Evolutionary conservation across 2,797 vertebrate species (phyloP).

Genomic region (Brachymystax lenok): DNA sequence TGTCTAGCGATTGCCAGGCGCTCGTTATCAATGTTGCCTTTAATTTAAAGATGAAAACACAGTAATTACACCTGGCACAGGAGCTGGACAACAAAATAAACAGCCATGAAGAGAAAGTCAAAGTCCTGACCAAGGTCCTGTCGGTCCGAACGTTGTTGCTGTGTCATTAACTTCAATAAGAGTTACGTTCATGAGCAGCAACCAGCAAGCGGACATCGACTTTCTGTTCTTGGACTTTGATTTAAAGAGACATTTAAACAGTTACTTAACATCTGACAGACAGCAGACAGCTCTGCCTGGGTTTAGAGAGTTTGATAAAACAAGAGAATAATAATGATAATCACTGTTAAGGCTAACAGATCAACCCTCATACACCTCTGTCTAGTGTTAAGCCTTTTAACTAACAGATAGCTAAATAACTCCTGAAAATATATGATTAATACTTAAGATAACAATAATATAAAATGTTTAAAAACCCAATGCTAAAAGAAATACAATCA

Average conservation of each 20-base stretch:
- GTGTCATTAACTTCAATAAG: background rate
- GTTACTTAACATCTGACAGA: constrained; percentile 99
- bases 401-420: constrained; percentile 86
- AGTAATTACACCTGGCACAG: constrained; percentile 80
- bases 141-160: background rate
- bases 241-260: constrained; percentile 99
- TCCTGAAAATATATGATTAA: constrained; percentile 77
- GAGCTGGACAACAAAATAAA: constrained; percentile 80
- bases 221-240: constrained; percentile 81
- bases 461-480: constrained; percentile 85
- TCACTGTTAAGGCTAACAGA: constrained; percentile 75
- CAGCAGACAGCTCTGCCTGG: constrained; percentile 95
- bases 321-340: background rate
- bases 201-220: constrained; percentile 71
- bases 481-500: constrained; percentile 86
- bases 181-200: background rate
- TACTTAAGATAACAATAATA: constrained; percentile 88
- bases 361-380: constrained; percentile 80
- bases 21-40: constrained; percentile 99
- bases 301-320: constrained; percentile 77
- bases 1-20: constrained; percentile 99
- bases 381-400: constrained; percentile 94
- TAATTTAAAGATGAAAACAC: constrained; percentile 89
- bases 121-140: constrained; percentile 69
- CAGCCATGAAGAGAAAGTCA: constrained; percentile 81